Evolutionary conservation across 1,140 invertebrate genomes (phyloP).

Genomic region (Aphaenogaster floridana): DNA sequence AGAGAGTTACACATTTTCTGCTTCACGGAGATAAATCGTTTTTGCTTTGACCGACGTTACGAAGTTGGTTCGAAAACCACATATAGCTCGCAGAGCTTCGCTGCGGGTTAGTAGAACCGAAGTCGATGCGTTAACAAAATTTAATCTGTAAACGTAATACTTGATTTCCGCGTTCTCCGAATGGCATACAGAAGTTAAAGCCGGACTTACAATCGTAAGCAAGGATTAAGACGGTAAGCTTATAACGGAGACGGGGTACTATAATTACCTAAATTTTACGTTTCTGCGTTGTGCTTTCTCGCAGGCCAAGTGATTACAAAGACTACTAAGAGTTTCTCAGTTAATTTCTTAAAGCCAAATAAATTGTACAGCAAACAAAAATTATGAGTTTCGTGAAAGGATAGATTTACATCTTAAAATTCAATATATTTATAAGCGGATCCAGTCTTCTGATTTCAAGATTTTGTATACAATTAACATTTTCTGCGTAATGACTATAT

Average conservation of each 20-base stretch:
- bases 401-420: background rate
- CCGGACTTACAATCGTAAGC: constrained; percentile 65
- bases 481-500: background rate
- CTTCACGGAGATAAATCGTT: constrained; percentile 42
- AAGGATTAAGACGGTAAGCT: constrained; percentile 67
- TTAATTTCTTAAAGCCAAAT: constrained; percentile 45
- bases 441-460: background rate
- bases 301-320: constrained; percentile 53
- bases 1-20: constrained; percentile 29
- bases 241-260: constrained; percentile 42
- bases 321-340: constrained; percentile 47
- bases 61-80: constrained; percentile 36
- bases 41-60: constrained; percentile 29
- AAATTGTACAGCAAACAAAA: background rate
- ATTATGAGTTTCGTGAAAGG: background rate
- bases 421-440: constrained; percentile 1
- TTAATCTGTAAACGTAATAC: constrained; percentile 55
- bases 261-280: constrained; percentile 72
- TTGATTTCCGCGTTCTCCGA: constrained; percentile 41
- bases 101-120: background rate
- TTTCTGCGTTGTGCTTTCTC: background rate
- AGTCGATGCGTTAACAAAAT: constrained; percentile 57
- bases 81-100: constrained; percentile 27
- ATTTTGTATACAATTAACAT: constrained; percentile 1
- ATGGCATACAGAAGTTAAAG: constrained; percentile 48